Base-by-base conservation (phyloP, 2,888 invertebrate species). In the Zaprionus bogoriensis region DNA sequence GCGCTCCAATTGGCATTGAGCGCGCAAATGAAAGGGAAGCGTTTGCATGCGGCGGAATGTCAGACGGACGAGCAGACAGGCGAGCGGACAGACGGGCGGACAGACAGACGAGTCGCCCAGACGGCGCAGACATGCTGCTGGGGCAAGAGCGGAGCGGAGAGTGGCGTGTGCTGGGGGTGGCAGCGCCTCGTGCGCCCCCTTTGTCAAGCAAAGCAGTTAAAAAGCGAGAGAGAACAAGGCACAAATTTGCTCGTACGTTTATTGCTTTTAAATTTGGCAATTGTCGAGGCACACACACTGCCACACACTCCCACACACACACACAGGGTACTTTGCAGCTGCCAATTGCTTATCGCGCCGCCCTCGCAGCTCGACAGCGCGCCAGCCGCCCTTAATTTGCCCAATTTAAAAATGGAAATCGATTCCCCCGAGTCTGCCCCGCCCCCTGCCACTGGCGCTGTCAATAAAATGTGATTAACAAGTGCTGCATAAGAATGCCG, bases 201-300 rank as follows among this genome's bases (percentile, higher is more conserved):
- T 66, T 73, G 81, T 78, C 79, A 73, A 75, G 61, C 67, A 65
- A 73, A 75, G 61, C 67, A 65, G 75, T 73, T 68, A 69, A 62
- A 74, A 71, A 67, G 62, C 6, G 4, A 17, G 17, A 39, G 20
- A n/a, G 44, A 20, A 22, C 4, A 76, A 66, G 67, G 67, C 66
- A 75, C 62, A 82, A 80, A 82, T 80, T 80, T 80, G 82, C 71
- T 79, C 74, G 83, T 70, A 72, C 84, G 82, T 84, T 85, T 85
- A 85, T 85, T 85, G 85, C 86, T 86, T 85, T 85, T 86, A 86
- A 85, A 85, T 85, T 85, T 86, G 85, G 77, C 81, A 84, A 85
- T 86, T 85, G 86, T 83, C 81, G 81, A 36, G 32, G 17, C 32
- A 36, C 32, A 14, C 32, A 7, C 32, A 17, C 7, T 2, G 12